Evolutionary conservation across 2,113 vertebrate genomes (phyloP).

Genomic region (Neofelis nebulosa): DNA sequence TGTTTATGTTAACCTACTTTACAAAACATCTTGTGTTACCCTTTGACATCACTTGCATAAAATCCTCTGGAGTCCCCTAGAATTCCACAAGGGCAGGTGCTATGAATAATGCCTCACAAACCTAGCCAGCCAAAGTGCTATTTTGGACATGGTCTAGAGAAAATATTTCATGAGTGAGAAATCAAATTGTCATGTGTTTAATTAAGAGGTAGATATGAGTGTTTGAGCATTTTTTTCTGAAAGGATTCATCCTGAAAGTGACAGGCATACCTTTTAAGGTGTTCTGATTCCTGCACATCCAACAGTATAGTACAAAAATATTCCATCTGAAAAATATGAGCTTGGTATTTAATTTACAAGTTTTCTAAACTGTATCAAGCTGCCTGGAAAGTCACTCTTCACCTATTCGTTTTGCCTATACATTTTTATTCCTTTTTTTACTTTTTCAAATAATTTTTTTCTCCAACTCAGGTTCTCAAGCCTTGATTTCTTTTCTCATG

Average conservation of each 20-base stretch:
- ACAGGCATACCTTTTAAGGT: neutral
- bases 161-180: neutral
- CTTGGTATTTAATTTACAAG: neutral
- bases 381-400: neutral
- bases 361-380: conserved; percentile 13
- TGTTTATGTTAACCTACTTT: neutral
- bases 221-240: neutral
- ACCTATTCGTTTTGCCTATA: neutral
- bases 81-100: neutral
- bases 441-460: neutral
- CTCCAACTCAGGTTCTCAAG: neutral
- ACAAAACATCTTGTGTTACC: neutral
- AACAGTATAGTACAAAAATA: neutral
- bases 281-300: neutral
- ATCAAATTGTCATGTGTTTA: neutral
- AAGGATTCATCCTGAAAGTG: neutral
- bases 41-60: conserved; percentile 8
- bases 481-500: neutral
- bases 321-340: neutral
- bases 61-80: neutral
- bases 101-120: neutral
- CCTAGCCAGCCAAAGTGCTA: neutral
- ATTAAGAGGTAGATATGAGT: neutral
- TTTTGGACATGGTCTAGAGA: neutral
- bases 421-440: neutral